Conservation (phyloP, 2,113 vertebrate species). For the Leiothrix lutea region DNA sequence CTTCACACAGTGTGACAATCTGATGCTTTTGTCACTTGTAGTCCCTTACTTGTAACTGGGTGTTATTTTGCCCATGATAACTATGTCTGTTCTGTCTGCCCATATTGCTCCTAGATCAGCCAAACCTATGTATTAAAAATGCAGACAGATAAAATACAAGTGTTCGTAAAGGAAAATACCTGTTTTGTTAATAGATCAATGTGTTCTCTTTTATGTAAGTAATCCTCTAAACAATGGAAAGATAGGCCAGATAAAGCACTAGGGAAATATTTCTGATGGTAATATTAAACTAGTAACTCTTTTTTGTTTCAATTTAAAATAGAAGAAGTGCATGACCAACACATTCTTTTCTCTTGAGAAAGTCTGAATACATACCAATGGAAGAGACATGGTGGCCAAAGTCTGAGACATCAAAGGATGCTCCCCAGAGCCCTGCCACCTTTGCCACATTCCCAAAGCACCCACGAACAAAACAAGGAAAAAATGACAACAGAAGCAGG, state of each 20-base stretch:
- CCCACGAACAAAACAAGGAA: not conserved
- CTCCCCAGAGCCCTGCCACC: not conserved
- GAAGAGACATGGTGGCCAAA: not conserved
- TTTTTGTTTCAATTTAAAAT: not conserved
- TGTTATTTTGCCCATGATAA: not conserved
- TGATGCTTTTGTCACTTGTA: not conserved
- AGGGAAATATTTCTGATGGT: not conserved
- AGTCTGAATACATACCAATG: not conserved
- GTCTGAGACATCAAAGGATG: not conserved
- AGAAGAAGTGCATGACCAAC: not conserved
- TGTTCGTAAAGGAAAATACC: not conserved
- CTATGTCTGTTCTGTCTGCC: not conserved
- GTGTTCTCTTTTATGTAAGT: not conserved
- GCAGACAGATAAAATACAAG: not conserved
- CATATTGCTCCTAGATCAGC: not conserved
- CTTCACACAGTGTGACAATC: not conserved
- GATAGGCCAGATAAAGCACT: not conserved
- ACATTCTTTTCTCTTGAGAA: conserved; percentile 18
- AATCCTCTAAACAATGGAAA: not conserved
- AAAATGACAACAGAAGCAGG: not conserved
- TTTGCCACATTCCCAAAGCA: not conserved
- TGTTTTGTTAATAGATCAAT: not conserved
- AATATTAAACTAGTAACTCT: not conserved
- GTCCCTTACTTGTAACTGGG: not conserved
- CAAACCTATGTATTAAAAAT: not conserved